Percentiles rank a stretch among this genome's conserved stretches.
phyloP scores from a whole-genome alignment of 2,888 invertebrate species.

The Cephus pulcher region DNA sequence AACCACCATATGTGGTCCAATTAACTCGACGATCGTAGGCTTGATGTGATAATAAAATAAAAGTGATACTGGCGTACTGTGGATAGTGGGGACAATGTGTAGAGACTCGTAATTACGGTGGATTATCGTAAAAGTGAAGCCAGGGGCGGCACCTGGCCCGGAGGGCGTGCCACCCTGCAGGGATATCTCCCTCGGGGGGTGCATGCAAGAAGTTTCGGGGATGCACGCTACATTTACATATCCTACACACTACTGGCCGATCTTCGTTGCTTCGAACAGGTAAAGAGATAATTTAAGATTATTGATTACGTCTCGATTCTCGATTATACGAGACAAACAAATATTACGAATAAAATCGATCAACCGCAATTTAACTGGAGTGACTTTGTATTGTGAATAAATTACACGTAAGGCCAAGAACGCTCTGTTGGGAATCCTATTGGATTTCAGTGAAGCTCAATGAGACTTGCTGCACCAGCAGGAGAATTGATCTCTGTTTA shows the following conservation, averaged over 20 bases:
- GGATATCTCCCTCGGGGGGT: conserved; percentile 57
- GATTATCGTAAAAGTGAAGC: conserved; percentile 53
- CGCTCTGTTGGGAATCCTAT: neutral
- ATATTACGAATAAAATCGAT: neutral
- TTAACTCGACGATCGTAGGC: neutral
- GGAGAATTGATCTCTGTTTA: too few relatives aligned
- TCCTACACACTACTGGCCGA: conserved; percentile 74
- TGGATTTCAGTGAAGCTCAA: too few relatives aligned
- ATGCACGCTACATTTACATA: conserved; percentile 75
- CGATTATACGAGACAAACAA: neutral
- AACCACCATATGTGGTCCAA: neutral
- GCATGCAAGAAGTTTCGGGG: conserved; percentile 68
- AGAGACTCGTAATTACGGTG: conserved; percentile 39
- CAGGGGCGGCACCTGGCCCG: conserved; percentile 65
- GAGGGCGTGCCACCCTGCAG: conserved; percentile 59
- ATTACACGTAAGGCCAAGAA: neutral
- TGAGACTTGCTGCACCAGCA: too few relatives aligned
- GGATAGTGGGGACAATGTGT: conserved; percentile 28
- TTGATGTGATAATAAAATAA: neutral
- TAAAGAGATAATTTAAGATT: conserved; percentile 53
- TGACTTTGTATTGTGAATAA: neutral
- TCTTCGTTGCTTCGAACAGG: conserved; percentile 76
- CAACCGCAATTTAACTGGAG: neutral
- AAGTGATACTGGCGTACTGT: neutral
- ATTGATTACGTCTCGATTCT: neutral